These are phyloP conservation scores for Drosophila fuyamai DNA, from an alignment of 1,140 invertebrate genomes.

Conservation along the genomic window DNA sequence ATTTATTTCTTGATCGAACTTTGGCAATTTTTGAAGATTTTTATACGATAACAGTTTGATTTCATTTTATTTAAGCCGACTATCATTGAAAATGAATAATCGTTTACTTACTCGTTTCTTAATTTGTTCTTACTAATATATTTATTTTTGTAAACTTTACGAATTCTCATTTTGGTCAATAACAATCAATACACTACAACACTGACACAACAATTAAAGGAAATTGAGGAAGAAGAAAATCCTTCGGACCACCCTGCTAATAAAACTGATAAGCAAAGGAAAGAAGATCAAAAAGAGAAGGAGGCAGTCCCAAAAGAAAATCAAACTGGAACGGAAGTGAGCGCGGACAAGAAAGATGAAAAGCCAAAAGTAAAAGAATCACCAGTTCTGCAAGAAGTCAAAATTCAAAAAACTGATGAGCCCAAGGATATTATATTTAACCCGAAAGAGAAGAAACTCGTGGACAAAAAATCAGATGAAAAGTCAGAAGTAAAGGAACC, in stretches of 20 bases:
- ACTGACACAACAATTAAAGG: conserved; percentile 9
- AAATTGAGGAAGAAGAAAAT: conserved; percentile 13
- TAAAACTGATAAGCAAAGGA: conserved; percentile 1
- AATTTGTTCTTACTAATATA: not conserved
- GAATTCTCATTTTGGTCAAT: conserved; percentile 8
- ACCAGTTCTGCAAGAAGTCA: not conserved
- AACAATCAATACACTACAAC: conserved; percentile 11
- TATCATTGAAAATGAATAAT: not conserved
- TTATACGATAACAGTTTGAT: not conserved
- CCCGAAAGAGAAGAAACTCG: too few species aligned
- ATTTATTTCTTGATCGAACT: not conserved
- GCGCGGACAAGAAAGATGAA: not conserved
- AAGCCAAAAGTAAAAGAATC: not conserved
- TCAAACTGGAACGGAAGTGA: conserved; percentile 1
- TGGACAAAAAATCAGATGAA: too few species aligned
- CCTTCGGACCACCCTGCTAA: not conserved
- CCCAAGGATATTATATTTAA: too few species aligned
- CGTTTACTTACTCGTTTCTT: not conserved
- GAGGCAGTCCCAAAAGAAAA: conserved; percentile 5
- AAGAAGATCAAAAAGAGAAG: not conserved
- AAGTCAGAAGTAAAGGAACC: not conserved
- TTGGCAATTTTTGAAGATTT: not conserved
- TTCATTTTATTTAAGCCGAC: not conserved
- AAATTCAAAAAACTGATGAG: not conserved
- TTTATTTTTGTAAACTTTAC: conserved; percentile 1